Conservation (phyloP, 2,797 vertebrate genomes). For the Trachops cirrhosus region DNA sequence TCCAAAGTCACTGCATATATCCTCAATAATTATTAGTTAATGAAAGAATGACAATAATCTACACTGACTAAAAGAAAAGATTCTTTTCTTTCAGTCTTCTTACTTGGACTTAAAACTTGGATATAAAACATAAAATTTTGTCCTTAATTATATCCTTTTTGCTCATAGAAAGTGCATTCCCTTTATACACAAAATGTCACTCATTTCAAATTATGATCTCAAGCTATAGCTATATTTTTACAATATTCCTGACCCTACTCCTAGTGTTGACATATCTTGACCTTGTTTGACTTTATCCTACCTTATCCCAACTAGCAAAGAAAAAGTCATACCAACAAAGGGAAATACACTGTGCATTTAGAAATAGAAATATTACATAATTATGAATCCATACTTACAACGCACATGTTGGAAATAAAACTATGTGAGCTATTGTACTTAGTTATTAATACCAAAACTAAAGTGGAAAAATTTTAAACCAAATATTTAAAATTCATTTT, state of each 20-base stretch:
- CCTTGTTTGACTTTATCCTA: background rate
- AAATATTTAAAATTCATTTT: conserved; percentile 5
- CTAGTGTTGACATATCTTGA: background rate
- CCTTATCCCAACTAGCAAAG: background rate
- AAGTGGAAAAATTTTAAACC: background rate
- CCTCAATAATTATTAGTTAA: background rate
- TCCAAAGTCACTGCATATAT: background rate
- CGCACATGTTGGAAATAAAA: background rate
- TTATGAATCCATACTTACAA: background rate
- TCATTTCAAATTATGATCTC: background rate
- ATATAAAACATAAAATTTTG: background rate
- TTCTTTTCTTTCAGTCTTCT: background rate
- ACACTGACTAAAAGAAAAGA: too few species aligned
- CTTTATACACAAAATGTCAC: background rate
- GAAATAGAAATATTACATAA: background rate
- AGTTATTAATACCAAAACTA: background rate
- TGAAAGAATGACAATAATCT: background rate
- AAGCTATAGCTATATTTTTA: background rate
- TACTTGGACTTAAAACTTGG: background rate
- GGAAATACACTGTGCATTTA: background rate
- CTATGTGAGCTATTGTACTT: background rate
- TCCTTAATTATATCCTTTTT: background rate
- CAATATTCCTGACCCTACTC: background rate
- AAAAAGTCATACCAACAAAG: background rate
- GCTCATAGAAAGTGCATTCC: background rate